phyloP scores from a whole-genome alignment of 2,113 vertebrate genomes.

The Erinaceus europaeus region DNA sequence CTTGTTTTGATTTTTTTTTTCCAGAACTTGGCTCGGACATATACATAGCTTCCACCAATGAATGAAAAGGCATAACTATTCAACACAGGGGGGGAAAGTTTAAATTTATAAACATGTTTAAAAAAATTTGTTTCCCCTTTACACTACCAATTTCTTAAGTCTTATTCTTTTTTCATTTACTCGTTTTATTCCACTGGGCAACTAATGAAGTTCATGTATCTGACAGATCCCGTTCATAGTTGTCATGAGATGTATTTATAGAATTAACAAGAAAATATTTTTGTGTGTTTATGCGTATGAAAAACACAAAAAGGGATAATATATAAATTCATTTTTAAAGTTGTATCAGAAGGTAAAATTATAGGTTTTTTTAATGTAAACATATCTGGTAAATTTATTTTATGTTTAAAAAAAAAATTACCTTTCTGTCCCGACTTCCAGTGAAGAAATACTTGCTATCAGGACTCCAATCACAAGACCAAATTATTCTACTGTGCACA shows the following conservation, averaged over 20 bases:
- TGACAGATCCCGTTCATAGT: neutral
- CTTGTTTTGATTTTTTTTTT: neutral
- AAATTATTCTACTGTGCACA: constrained; percentile 95
- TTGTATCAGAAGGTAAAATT: constrained; percentile 1
- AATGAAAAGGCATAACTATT: constrained; percentile 7
- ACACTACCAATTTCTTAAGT: neutral
- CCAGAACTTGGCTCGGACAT: neutral
- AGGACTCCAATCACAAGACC: constrained; percentile 98
- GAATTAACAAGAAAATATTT: neutral
- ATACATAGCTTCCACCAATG: neutral
- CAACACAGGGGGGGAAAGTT: neutral
- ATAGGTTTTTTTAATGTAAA: constrained; percentile 1
- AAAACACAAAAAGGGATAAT: neutral
- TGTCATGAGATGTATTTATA: neutral
- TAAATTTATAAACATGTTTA: neutral
- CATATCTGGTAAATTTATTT: neutral
- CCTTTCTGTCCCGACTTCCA: constrained; percentile 97
- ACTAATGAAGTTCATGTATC: neutral
- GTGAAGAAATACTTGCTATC: constrained; percentile 95
- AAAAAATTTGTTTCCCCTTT: neutral
- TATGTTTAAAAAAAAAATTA: constrained; percentile 72
- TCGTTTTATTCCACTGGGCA: neutral
- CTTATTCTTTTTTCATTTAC: neutral
- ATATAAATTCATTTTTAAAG: neutral
- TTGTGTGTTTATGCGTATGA: neutral